Conservation (phyloP, 2,797 vertebrate species). For the Crenuchus spilurus region DNA sequence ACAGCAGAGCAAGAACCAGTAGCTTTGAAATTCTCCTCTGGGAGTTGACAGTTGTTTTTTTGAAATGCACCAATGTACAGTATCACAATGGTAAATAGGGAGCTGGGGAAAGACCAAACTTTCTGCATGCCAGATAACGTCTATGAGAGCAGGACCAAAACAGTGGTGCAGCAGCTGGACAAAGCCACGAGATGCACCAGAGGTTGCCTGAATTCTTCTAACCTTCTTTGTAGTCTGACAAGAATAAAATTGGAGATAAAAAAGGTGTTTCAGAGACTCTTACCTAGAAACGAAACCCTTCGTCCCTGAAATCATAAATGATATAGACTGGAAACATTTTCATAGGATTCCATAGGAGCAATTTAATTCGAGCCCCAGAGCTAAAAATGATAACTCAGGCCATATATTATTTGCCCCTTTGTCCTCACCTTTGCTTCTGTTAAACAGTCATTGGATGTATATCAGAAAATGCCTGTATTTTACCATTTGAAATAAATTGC, state of each 20-base stretch:
- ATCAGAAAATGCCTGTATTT: slow-evolving; percentile 7
- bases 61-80: slow-evolving; percentile 29
- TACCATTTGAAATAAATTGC: slow-evolving; percentile 12
- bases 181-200: slow-evolving; percentile 15
- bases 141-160: slow-evolving; percentile 63
- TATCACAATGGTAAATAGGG: slow-evolving; percentile 19
- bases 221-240: neutral
- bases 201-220: slow-evolving; percentile 14
- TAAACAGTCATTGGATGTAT: slow-evolving; percentile 14
- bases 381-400: slow-evolving; percentile 14
- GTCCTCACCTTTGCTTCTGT: neutral
- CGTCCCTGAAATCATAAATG: slow-evolving; percentile 26
- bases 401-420: neutral
- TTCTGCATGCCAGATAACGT: slow-evolving; percentile 18
- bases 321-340: neutral
- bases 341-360: slow-evolving; percentile 5
- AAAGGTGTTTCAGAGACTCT: neutral
- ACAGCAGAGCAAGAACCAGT: slow-evolving; percentile 30
- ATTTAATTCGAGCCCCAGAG: slow-evolving; percentile 3
- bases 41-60: slow-evolving; percentile 28
- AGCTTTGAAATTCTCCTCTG: slow-evolving; percentile 35
- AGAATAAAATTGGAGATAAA: neutral
- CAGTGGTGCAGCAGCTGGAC: slow-evolving; percentile 58
- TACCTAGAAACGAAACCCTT: slow-evolving; percentile 14
- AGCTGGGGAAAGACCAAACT: slow-evolving; percentile 27